Conservation (phyloP, 2,113 vertebrate genomes). For the Pteruthius melanotis region DNA sequence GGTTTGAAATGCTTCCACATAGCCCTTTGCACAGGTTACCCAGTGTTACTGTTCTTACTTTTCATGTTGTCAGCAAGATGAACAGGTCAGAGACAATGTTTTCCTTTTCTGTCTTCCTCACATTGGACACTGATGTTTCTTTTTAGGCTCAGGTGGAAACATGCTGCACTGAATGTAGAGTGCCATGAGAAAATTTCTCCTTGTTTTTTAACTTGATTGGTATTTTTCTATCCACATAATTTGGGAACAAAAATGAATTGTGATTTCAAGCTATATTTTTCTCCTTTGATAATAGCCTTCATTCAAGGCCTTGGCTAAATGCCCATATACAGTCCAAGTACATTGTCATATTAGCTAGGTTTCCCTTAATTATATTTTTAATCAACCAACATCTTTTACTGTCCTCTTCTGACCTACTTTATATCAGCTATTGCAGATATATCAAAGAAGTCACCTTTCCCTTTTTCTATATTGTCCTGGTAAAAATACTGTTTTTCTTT, state of each 20-base stretch:
- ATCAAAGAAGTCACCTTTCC: not conserved
- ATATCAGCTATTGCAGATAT: not conserved
- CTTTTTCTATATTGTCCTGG: not conserved
- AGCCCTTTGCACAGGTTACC: not conserved
- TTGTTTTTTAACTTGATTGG: not conserved
- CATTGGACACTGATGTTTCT: not conserved
- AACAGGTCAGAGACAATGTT: not conserved
- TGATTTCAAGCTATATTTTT: not conserved
- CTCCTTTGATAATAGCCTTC: not conserved
- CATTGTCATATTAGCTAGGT: not conserved
- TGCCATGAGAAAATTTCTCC: not conserved
- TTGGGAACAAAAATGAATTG: not conserved
- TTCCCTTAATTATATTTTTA: not conserved
- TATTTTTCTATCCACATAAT: not conserved
- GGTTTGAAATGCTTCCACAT: not conserved
- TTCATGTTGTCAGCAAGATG: not conserved
- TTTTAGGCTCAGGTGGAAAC: not conserved
- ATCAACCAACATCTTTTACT: not conserved
- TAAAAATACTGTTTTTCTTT: not conserved
- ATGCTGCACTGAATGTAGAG: not conserved
- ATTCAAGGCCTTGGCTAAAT: not conserved
- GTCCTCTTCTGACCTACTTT: not conserved
- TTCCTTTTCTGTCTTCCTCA: not conserved
- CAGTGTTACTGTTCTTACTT: not conserved
- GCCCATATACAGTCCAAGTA: not conserved